Conservation (phyloP, 2,797 vertebrate genomes). For the Chrosomus eos region DNA sequence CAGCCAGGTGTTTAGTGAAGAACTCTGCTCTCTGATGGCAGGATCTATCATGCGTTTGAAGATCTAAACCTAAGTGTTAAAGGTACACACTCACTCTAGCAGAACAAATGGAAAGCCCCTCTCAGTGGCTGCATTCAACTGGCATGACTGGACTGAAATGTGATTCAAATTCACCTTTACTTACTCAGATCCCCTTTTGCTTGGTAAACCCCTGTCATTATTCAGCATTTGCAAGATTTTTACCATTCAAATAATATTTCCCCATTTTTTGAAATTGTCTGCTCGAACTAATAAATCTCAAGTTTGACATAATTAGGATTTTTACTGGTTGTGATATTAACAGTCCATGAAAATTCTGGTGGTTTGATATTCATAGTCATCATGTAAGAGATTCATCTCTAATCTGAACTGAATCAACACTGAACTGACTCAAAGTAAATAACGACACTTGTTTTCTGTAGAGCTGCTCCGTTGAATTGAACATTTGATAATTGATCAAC, state of each 20-base stretch:
- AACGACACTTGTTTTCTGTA: background rate
- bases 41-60: background rate
- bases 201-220: slow-evolving; percentile 11
- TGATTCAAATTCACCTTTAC: background rate
- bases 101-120: slow-evolving; percentile 9
- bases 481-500: background rate
- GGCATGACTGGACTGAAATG: background rate
- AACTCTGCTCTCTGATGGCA: slow-evolving; percentile 1
- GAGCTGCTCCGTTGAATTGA: background rate
- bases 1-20: background rate
- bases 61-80: background rate
- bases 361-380: background rate
- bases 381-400: background rate
- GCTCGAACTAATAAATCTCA: background rate
- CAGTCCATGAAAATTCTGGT: background rate
- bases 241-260: background rate
- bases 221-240: background rate
- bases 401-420: background rate
- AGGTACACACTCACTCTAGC: background rate
- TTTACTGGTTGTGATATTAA: background rate
- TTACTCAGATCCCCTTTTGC: background rate
- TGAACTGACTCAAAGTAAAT: background rate
- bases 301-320: background rate
- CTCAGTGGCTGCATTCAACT: background rate
- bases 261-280: background rate